Conservation (phyloP, 2,113 vertebrate species). For the Takifugu bimaculatus region DNA sequence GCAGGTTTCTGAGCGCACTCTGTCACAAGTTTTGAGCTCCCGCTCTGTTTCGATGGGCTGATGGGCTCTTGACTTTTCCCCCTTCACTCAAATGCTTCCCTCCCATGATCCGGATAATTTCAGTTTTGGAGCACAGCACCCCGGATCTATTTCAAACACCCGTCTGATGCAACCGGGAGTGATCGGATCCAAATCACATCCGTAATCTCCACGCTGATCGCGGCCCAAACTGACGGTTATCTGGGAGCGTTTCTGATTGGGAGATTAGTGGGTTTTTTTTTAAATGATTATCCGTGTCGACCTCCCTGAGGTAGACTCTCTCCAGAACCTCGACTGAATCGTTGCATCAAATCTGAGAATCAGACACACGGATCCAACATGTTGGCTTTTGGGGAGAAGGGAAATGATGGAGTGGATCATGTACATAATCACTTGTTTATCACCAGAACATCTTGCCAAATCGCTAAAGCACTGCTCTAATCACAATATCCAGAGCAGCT, state of each 20-base stretch:
- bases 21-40: no score
- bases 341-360: constrained; percentile 26
- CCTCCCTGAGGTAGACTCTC: constrained; percentile 55
- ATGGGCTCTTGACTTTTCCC: neutral
- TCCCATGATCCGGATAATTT: constrained; percentile 14
- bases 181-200: constrained; percentile 56
- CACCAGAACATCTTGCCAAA: constrained; percentile 51
- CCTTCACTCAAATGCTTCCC: neutral
- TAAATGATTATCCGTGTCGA: constrained; percentile 61
- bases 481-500: constrained; percentile 53
- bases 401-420: constrained; percentile 42
- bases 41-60: neutral
- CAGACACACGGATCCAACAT: constrained; percentile 36
- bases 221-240: constrained; percentile 58
- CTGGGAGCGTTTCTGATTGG: constrained; percentile 42
- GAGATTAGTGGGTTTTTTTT: constrained; percentile 60
- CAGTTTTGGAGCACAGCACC: constrained; percentile 37
- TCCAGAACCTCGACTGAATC: constrained; percentile 19
- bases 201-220: constrained; percentile 59
- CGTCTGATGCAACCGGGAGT: constrained; percentile 48
- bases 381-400: constrained; percentile 33
- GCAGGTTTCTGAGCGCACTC: no score
- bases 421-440: constrained; percentile 65
- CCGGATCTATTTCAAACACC: constrained; percentile 35
- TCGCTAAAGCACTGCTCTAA: constrained; percentile 50